phyloP scores from a whole-genome alignment of 2,113 vertebrate species.

The Takifugu flavidus region DNA sequence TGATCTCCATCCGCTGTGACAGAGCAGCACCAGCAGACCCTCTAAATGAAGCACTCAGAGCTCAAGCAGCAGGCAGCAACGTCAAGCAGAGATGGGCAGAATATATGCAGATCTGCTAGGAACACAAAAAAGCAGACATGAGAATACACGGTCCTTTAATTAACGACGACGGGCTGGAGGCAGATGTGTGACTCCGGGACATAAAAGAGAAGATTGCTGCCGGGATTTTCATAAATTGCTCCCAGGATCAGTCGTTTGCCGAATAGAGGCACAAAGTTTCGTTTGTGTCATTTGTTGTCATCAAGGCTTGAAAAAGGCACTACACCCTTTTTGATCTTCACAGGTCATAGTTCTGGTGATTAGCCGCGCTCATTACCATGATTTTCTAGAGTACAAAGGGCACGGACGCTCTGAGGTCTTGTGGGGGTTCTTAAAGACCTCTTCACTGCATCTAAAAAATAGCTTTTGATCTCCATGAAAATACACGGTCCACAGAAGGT shows the following conservation, averaged over 20 bases:
- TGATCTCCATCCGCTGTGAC: constrained; percentile 66
- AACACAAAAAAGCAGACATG: constrained; percentile 27
- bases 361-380: constrained; percentile 66
- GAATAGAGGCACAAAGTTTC: constrained; percentile 57
- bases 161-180: constrained; percentile 61
- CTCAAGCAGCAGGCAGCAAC: constrained; percentile 47
- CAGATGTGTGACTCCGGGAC: constrained; percentile 53
- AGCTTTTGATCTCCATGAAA: constrained; percentile 51
- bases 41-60: constrained; percentile 62
- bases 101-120: constrained; percentile 57
- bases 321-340: constrained; percentile 63
- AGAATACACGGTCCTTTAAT: constrained; percentile 39
- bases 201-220: constrained; percentile 54
- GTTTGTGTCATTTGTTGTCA: constrained; percentile 72
- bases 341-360: constrained; percentile 58
- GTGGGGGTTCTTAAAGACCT: constrained; percentile 24
- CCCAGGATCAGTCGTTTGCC: constrained; percentile 56
- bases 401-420: constrained; percentile 2
- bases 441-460: constrained; percentile 19
- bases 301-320: constrained; percentile 52
- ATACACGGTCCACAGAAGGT: constrained; percentile 26
- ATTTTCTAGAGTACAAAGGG: constrained; percentile 49
- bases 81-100: constrained; percentile 37
- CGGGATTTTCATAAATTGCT: constrained; percentile 49
- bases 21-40: constrained; percentile 60